phyloP scores from a whole-genome alignment of 2,113 vertebrate genomes.

The Phainopepla nitens region DNA sequence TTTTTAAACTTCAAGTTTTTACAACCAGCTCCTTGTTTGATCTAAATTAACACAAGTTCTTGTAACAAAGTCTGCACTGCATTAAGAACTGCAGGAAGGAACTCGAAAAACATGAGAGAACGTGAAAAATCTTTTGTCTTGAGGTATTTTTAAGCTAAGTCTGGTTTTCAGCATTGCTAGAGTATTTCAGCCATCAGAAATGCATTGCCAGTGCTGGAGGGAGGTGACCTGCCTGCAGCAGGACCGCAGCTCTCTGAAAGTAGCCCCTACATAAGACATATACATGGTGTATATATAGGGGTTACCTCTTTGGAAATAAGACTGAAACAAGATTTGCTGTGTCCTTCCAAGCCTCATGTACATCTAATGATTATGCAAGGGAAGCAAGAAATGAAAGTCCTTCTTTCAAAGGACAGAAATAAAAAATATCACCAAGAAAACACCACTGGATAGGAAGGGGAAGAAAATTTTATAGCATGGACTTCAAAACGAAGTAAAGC shows the following conservation, averaged over 20 bases:
- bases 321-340: not conserved
- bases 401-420: not conserved
- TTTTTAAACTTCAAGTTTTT: not conserved
- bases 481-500: not conserved
- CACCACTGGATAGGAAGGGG: not conserved
- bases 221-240: not conserved
- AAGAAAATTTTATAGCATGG: not conserved
- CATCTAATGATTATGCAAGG: not conserved
- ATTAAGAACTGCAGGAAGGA: not conserved
- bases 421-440: not conserved
- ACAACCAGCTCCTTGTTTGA: not conserved
- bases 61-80: not conserved
- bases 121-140: not conserved
- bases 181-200: not conserved
- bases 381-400: not conserved
- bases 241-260: not conserved
- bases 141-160: not conserved
- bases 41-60: not conserved
- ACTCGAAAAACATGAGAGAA: not conserved
- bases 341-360: not conserved
- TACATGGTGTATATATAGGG: not conserved
- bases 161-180: not conserved
- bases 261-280: not conserved
- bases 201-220: not conserved
- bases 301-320: not conserved